A percentile compares a stretch with the other conserved stretches of the same genome.
These are phyloP conservation scores for Phainopepla nitens DNA, from an alignment of 2,113 vertebrate species.

Conservation along the genomic window DNA sequence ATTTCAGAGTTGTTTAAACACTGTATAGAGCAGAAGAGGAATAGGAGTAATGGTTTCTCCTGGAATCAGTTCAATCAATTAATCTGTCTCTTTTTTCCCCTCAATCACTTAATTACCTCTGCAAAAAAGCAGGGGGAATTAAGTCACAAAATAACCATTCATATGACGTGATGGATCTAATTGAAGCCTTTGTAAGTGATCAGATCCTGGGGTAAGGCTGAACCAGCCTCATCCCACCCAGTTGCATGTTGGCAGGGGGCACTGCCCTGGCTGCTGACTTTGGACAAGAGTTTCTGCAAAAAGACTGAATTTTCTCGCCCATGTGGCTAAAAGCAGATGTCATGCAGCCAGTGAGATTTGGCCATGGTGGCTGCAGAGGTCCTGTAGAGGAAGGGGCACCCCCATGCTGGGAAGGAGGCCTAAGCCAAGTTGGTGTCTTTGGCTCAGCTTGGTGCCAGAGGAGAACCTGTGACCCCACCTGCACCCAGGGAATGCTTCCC, in stretches of 20 bases:
- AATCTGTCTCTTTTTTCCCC: background rate
- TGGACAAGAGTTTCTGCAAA: background rate
- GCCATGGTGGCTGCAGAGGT: fast-evolving
- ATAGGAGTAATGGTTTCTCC: constrained; percentile 1
- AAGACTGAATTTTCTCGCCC: background rate
- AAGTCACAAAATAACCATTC: constrained; percentile 53
- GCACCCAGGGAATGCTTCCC: background rate
- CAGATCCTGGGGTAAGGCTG: background rate
- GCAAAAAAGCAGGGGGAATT: constrained; percentile 50
- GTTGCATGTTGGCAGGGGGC: background rate
- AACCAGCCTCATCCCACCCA: background rate
- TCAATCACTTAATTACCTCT: constrained; percentile 47
- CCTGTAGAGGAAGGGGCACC: background rate
- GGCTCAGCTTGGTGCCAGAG: fast-evolving
- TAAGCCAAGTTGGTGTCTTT: background rate
- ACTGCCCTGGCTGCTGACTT: background rate
- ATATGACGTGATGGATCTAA: constrained; percentile 47
- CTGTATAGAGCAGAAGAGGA: background rate
- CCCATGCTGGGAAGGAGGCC: fast-evolving
- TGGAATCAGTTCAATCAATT: constrained; percentile 64
- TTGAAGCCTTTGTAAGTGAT: constrained; percentile 12
- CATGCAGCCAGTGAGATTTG: fast-evolving
- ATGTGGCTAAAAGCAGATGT: fast-evolving
- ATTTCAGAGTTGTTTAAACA: constrained; percentile 45
- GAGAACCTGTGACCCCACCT: background rate